Evolutionary conservation across 2,888 invertebrate species (phyloP), one percentile per base, ranked within the genome.

Genomic region (Shargacucullia verbasci): DNA sequence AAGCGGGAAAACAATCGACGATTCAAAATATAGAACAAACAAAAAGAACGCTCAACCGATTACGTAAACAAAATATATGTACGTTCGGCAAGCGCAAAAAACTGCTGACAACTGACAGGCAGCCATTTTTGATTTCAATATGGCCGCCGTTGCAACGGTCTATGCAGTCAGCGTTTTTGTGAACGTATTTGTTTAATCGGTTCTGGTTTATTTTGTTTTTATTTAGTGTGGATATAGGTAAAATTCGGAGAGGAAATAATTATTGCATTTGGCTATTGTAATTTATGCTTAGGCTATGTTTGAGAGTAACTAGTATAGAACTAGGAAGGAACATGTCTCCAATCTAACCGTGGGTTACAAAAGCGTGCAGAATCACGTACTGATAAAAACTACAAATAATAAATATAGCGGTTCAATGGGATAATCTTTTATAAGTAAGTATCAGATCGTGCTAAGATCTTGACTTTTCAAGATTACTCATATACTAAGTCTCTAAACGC

Each of bases 71-170:
- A 75, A 81, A 84, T 79, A 80, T 82, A 79, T 84, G 83, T 66
- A 65, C 60, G 69, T 72, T 73, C 69, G 61, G 76, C 66, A 73
- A 76, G 70, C 75, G 80, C 82, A 82, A 87, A 90, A 89, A 89
- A 80, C 45, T 77, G 90, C 90, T 90, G 90, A 90, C 82, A 79
- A 78, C 80, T 82, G 83, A 80, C 68, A 77, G 74, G 58, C 80
- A 74, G 84, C 89, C 85, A 89, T 90, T 91, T 90, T 90, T 89
- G 88, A 82, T 83, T 78, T 37, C 87, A 88, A 88, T 73, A 86
- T 84, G 83, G 80, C 79, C 55, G 66, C 71, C 73, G 81, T 80
- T 88, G 90, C 88, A 89, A 82, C 81, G 78, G 79, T 82, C 76
- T 81, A 76, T 83, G 82, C 81, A 80, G 84, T 90, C 89, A 89